Evolutionary conservation across 1,140 invertebrate species (phyloP).

Genomic region (Brachionus rubens): DNA sequence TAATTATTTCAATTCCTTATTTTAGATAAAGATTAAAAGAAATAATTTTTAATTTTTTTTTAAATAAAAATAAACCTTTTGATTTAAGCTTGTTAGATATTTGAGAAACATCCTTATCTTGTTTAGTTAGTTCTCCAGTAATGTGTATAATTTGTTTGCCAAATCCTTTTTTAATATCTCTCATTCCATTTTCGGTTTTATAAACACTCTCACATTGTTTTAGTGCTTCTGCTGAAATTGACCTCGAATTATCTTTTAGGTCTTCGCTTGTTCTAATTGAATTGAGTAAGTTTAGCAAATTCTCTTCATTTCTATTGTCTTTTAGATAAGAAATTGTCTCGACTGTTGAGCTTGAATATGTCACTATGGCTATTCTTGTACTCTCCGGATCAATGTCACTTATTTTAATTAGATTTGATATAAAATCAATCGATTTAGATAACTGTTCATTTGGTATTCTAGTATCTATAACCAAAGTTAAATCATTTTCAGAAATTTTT

Average conservation of each 20-base stretch:
- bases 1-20: no score
- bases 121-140: no score
- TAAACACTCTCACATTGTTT: neutral
- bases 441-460: no score
- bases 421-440: neutral
- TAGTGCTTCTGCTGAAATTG: neutral
- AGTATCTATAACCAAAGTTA: constrained; percentile 1
- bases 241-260: neutral
- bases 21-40: no score
- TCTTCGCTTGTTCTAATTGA: no score
- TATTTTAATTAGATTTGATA: neutral
- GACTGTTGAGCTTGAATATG: neutral
- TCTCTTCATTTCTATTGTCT: neutral
- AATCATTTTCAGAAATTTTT: neutral
- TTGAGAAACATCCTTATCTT: no score
- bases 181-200: neutral
- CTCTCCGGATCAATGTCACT: neutral
- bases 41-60: no score
- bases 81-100: no score
- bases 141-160: neutral
- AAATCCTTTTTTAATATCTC: neutral
- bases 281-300: neutral
- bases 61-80: no score
- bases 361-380: neutral
- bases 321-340: neutral